Base-by-base conservation (phyloP, 2,797 vertebrate species). In the Gymnopithys bicolor region DNA sequence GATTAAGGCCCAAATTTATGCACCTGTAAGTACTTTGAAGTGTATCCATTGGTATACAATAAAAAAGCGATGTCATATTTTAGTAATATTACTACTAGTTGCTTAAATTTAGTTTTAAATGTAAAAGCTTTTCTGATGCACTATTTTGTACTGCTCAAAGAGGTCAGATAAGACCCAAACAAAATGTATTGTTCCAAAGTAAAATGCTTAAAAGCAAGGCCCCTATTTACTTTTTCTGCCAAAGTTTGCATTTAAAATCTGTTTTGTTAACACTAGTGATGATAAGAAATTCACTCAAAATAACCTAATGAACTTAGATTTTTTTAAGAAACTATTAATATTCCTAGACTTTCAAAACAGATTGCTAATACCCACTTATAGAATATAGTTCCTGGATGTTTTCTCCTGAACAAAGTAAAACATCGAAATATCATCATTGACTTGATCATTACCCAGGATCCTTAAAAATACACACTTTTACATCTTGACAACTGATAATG, bases 331-430 rank as follows among this genome's bases (percentile, higher is more conserved):
- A 60, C 19, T 53, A 11, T 37, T 69, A 16, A 2, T 30, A 4
- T 77, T 74, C 37, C 45, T 13, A 21, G 90, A 18, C 2, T 75
- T 71, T n/a, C 33, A 73, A 41, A 86, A 74, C 14, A 8, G 9
- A 60, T 60, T 70, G 32, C 18, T 39, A 18, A 55, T 49, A 87
- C 17, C 2, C 24, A 17, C 13, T 53, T 71, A 18, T 1, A 22
- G 24, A 11, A 46, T 37, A 37, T 13, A 63, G 22, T 9, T 68
- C 23, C 30, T 33, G 13, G 25, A 73, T 0, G 0, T 43, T 89
- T 94, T 43, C 10, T 55, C 5, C 45, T 56, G 28, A 81, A 52
- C 37, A 49, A 35, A 12, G 17, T 14, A 90, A 88, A 90, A 25
- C 7, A 28, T 32, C 19, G 59, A 68, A 90, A 84, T 92, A 56